Evolutionary conservation across 2,113 vertebrate genomes (phyloP), one percentile per base, ranked within the genome.

Genomic region (Gymnogyps californianus): DNA sequence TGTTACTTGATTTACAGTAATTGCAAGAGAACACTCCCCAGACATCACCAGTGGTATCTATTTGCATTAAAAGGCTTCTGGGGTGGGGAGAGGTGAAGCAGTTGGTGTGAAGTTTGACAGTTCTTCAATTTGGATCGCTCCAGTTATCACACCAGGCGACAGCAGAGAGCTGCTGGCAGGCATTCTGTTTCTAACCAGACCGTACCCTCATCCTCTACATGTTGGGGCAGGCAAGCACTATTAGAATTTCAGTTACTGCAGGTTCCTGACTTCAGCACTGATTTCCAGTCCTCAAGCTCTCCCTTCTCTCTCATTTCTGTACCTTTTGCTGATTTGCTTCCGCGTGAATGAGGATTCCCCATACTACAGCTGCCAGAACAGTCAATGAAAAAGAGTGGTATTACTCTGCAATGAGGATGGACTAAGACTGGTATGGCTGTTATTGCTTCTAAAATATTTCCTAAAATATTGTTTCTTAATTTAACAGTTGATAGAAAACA

Each of bases 11-110:
- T 3, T 1, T 10, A 29, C 54, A 77, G 5, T 5, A 46, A 34
- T 0, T 32, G 59, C 15, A 28, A 10, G 24, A 36, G 32, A 58
- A n/a, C 6, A 8, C n/a, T 22, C 54, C 59, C 67, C 34, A 13
- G 7, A 2, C n/a, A 47, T 1, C 36, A 5, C 64, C 47, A 10
- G 1, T 1, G 25, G 15, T 0, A 1, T 2, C 59, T 34, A 6
- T 8, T 11, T 28, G 65, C 70, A 19, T 2, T 0, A 9, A 6
- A 8, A 10, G 38, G 44, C 2, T 29, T 6, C 52, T 40, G 78
- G 58, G 76, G 28, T 0, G 17, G 44, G 72, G 32, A 64, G 26
- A 28, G 31, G 16, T 57, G 62, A 29, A 64, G 46, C 82, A 57
- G 46, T 1, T 11, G 46, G 0, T 4, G 32, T 9, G 0, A 10